Evolutionary conservation across 2,888 invertebrate species (phyloP), one percentile per base, ranked within the genome.

Genomic region (Rhagonycha fulva): DNA sequence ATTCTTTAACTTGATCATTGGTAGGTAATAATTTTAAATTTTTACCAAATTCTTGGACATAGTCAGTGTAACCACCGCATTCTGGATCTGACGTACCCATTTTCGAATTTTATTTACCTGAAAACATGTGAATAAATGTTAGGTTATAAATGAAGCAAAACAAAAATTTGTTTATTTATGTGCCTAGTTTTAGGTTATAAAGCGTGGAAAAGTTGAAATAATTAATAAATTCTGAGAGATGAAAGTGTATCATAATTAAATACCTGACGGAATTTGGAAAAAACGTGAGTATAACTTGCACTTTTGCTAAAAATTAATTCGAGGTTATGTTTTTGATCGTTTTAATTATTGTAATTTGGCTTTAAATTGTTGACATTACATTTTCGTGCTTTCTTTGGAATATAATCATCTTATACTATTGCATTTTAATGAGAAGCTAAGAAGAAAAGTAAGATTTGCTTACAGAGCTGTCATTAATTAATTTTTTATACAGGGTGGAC

Each of bases 1-100:
- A 87, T 86, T 96, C 96, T 83, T 93, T 93, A 67, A 94, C 93
- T 88, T 95, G 95, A 85, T 95, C 93, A 84, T 94, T 95, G 0
- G 92, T 90, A 2, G 94, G 93, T 71, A 95, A 86, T 73, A 95
- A 88, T 84, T 92, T 94, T 62, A 95, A 88, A 84, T 93, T 94
- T 71, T 91, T 91, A 0, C 93, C 93, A 75, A 80, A 82, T 81
- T 92, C 94, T 79, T 91, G 91, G 72, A 80, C 83, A 75, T 82
- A 83, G 30, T 86, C 87, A 68, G 79, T 83, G 76, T 78, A 84
- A 71, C 82, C 83, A 47, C 79, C 79, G 70, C 83, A 82, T 76
- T 87, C 86, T 28, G 86, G 84, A 72, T 88, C 88, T 47, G 86
- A 83, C 80, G 86, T 88, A 23, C 88, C 89, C 88, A 89, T 89